Percentiles rank a stretch among this genome's conserved stretches.
Evolutionary conservation across 2,888 invertebrate genomes (phyloP).

Genomic region (Drosophila ustulata): DNA sequence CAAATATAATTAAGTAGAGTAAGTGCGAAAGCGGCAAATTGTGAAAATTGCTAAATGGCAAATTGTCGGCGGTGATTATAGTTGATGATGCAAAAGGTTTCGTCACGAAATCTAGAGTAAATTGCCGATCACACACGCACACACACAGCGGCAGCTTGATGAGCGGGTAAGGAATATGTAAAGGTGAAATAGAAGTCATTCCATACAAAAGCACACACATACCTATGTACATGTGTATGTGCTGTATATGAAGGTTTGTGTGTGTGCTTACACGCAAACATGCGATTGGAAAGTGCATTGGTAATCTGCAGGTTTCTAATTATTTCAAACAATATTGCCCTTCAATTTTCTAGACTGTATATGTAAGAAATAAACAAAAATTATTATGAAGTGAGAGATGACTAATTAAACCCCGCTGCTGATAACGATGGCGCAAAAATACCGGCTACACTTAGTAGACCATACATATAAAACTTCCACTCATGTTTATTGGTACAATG

Average conservation of each 20-base stretch:
- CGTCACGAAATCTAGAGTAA: conserved; percentile 36
- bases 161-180: conserved; percentile 63
- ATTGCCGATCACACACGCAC: conserved; percentile 22
- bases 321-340: conserved; percentile 48
- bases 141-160: conserved; percentile 26
- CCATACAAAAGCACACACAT: conserved; percentile 44
- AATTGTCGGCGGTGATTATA: conserved; percentile 6
- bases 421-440: conserved; percentile 14
- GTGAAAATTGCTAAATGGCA: conserved; percentile 11
- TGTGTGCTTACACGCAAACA: conserved; percentile 31
- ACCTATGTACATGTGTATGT: conserved; percentile 18
- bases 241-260: neutral
- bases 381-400: conserved; percentile 3
- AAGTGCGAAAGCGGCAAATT: conserved; percentile 8
- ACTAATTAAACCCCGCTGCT: conserved; percentile 18
- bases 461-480: neutral
- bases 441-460: conserved; percentile 12
- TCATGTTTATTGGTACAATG: conserved; percentile 35
- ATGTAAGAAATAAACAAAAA: neutral
- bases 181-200: conserved; percentile 79
- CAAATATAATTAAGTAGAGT: conserved; percentile 1
- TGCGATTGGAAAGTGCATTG: conserved; percentile 62
- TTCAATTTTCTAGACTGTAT: conserved; percentile 9
- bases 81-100: conserved; percentile 65
- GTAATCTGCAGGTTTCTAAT: conserved; percentile 47